These are phyloP conservation scores for Hypomesus transpacificus DNA, from an alignment of 2,113 vertebrate species.

Conservation along the genomic window DNA sequence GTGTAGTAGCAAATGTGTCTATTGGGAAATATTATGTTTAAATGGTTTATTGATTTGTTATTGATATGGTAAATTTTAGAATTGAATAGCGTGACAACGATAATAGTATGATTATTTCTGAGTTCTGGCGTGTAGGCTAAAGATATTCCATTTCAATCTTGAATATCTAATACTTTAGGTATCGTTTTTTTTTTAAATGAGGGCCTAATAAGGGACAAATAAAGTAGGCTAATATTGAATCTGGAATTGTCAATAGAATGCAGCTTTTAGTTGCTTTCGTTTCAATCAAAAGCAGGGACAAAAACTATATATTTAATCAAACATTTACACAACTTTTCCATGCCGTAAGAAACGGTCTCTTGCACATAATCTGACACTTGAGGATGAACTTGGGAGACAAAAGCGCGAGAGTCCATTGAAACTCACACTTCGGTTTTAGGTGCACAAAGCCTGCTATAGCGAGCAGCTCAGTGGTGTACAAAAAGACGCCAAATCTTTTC, in stretches of 20 bases:
- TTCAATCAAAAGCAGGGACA: no score
- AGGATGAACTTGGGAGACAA: constrained; percentile 99
- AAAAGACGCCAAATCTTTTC: constrained; percentile 94
- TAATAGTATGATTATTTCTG: no score
- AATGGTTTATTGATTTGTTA: no score
- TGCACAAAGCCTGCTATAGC: constrained; percentile 89
- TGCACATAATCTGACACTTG: constrained; percentile 97
- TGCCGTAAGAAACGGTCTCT: constrained; percentile 86
- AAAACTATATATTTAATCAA: constrained; percentile 90
- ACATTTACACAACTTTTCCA: constrained; percentile 97
- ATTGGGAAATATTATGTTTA: no score
- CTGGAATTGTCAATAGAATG: not conserved
- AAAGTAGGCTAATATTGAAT: not conserved
- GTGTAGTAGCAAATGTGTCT: no score
- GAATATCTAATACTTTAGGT: not conserved
- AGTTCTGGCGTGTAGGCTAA: not conserved
- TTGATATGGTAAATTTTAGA: no score
- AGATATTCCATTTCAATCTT: not conserved
- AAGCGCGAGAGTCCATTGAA: constrained; percentile 97
- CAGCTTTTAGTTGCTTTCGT: no score
- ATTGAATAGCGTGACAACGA: no score
- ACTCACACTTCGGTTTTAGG: constrained; percentile 93
- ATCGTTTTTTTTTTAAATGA: not conserved
- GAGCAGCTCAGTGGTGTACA: constrained; percentile 94
- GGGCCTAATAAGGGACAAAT: no score